These are phyloP conservation scores for Protodeltote pygarga DNA, from an alignment of 2,888 invertebrate species.

Conservation along the genomic window DNA sequence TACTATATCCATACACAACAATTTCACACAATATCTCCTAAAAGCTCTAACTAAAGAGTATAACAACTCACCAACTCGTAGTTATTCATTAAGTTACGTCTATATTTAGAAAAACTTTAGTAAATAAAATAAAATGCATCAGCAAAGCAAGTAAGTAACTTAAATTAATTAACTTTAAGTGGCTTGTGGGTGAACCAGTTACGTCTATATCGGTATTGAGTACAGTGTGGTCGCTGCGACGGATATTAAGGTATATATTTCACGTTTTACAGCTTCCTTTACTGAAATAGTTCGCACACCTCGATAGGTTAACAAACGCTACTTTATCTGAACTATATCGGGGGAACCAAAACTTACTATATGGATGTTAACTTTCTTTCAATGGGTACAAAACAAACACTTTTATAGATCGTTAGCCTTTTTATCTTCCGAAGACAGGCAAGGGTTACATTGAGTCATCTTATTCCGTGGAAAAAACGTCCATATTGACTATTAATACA, in stretches of 20 bases:
- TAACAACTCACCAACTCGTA: too few relatives aligned
- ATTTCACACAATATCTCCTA: too few relatives aligned
- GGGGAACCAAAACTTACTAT: conserved; percentile 5
- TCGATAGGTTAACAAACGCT: conserved; percentile 9
- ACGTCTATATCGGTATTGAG: conserved; percentile 6
- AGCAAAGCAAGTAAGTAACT: not conserved
- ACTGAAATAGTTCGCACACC: conserved; percentile 1
- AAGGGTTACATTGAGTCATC: too few relatives aligned
- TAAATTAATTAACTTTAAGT: conserved; percentile 23
- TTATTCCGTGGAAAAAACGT: not conserved
- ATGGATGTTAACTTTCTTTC: not conserved
- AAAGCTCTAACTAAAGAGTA: too few relatives aligned
- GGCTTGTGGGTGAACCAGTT: conserved; percentile 11
- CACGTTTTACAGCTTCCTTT: conserved; percentile 44
- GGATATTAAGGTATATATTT: conserved; percentile 53
- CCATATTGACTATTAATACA: too few relatives aligned
- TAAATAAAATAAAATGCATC: not conserved
- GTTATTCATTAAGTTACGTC: too few relatives aligned
- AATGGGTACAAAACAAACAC: not conserved
- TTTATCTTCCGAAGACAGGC: too few relatives aligned
- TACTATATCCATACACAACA: too few relatives aligned
- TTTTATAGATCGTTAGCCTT: conserved; percentile 3
- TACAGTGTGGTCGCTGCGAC: conserved; percentile 11
- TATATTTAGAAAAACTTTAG: conserved; percentile 3
- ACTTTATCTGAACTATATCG: conserved; percentile 2